Percentiles rank a stretch among this genome's conserved stretches.
Conservation (phyloP, 2,888 invertebrate species). For the Onthophagus sagittarius region DNA sequence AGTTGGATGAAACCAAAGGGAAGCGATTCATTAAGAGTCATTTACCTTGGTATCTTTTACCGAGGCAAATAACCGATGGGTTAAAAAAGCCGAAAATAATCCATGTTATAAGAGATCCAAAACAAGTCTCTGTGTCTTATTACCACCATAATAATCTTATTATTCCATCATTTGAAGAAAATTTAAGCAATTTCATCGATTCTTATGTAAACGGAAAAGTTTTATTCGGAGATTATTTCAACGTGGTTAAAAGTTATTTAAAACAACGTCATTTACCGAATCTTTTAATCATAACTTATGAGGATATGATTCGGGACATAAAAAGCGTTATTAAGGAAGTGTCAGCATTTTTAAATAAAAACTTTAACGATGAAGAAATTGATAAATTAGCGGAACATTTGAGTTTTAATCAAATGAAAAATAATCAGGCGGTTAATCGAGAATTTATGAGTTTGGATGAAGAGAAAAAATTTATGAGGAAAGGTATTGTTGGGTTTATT, state of each 20-base stretch:
- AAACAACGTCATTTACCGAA: constrained; percentile 38
- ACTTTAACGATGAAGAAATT: constrained; percentile 43
- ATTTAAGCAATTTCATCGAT: constrained; percentile 57
- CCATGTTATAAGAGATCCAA: constrained; percentile 68
- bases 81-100: constrained; percentile 52
- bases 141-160: constrained; percentile 62
- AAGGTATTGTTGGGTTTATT: too few species aligned
- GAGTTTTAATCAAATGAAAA: constrained; percentile 53
- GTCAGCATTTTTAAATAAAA: constrained; percentile 46
- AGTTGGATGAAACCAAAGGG: not conserved
- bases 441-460: not conserved
- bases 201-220: constrained; percentile 57
- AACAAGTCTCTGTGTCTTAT: constrained; percentile 68
- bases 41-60: constrained; percentile 28
- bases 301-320: constrained; percentile 47
- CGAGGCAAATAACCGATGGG: constrained; percentile 35
- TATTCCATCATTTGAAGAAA: constrained; percentile 53
- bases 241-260: constrained; percentile 42
- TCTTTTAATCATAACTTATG: constrained; percentile 39
- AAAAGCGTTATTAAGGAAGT: constrained; percentile 45
- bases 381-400: constrained; percentile 47
- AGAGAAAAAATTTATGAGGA: constrained; percentile 43
- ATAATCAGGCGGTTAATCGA: constrained; percentile 50
- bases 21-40: constrained; percentile 28
- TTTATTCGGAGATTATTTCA: constrained; percentile 35